phyloP scores from a whole-genome alignment of 2,797 vertebrate species.

The Aotus griseimembra region DNA sequence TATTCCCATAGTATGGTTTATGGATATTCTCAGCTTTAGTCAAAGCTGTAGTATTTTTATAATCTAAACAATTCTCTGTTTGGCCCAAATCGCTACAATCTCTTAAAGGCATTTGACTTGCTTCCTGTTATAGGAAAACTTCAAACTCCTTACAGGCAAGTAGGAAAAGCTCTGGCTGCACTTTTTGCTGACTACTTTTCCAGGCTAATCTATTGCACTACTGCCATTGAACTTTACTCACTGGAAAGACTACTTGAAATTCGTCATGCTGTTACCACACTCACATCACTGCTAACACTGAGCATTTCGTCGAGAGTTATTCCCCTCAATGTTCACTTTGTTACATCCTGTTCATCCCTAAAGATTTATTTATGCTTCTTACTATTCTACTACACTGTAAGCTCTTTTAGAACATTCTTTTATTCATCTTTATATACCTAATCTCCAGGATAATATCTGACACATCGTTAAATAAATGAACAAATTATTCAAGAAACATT shows the following conservation, averaged over 20 bases:
- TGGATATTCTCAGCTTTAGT: neutral
- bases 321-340: neutral
- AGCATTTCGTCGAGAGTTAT: neutral
- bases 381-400: neutral
- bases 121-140: neutral
- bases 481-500: conserved; percentile 14
- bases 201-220: neutral
- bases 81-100: neutral
- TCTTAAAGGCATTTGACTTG: neutral
- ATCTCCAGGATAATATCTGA: neutral
- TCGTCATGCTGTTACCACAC: neutral
- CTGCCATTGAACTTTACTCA: neutral
- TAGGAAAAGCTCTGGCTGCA: neutral
- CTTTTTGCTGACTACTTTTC: neutral
- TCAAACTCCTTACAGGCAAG: neutral
- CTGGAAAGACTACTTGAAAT: neutral
- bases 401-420: neutral
- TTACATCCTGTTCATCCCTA: neutral
- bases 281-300: neutral
- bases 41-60: neutral
- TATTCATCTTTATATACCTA: neutral
- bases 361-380: neutral
- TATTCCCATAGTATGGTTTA: neutral
- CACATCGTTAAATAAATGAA: neutral
- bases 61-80: neutral